Percentiles rank a stretch among this genome's conserved stretches.
Conservation (phyloP, 2,888 invertebrate genomes). For the Nomada flava region DNA sequence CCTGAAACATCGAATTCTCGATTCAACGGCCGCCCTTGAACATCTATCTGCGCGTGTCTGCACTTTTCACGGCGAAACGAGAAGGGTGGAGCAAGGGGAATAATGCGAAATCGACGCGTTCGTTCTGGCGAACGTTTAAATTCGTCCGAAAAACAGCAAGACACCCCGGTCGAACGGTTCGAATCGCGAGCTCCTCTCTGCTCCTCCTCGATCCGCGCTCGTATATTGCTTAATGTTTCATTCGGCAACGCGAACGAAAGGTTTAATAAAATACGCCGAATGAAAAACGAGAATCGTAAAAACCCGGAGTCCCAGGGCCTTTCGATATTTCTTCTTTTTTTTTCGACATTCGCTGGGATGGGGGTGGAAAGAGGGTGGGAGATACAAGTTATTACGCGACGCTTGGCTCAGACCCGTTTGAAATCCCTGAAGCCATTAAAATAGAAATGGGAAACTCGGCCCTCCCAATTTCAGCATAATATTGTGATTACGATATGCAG, state of each 20-base stretch:
- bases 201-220: slow-evolving; percentile 6
- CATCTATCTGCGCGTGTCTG: too few species aligned
- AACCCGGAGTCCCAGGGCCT: slow-evolving; percentile 60
- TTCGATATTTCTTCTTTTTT: slow-evolving; percentile 56
- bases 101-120: neutral
- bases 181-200: slow-evolving; percentile 3
- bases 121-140: slow-evolving; percentile 3
- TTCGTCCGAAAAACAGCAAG: neutral
- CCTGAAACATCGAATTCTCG: neutral
- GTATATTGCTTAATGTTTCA: slow-evolving; percentile 41
- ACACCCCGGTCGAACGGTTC: slow-evolving; percentile 16
- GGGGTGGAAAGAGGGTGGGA: slow-evolving; percentile 27
- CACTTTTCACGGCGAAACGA: neutral
- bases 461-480: slow-evolving; percentile 82
- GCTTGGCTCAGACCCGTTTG: slow-evolving; percentile 73
- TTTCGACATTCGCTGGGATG: slow-evolving; percentile 37
- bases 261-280: slow-evolving; percentile 67
- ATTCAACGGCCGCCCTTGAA: neutral
- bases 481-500: slow-evolving; percentile 82
- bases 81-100: neutral
- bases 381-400: slow-evolving; percentile 75
- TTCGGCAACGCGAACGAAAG: slow-evolving; percentile 35
- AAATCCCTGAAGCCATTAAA: slow-evolving; percentile 83
- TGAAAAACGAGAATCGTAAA: slow-evolving; percentile 72
- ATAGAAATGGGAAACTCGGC: slow-evolving; percentile 82